Conservation (phyloP, 1,140 invertebrate species). For the Drosophila tropicalis region DNA sequence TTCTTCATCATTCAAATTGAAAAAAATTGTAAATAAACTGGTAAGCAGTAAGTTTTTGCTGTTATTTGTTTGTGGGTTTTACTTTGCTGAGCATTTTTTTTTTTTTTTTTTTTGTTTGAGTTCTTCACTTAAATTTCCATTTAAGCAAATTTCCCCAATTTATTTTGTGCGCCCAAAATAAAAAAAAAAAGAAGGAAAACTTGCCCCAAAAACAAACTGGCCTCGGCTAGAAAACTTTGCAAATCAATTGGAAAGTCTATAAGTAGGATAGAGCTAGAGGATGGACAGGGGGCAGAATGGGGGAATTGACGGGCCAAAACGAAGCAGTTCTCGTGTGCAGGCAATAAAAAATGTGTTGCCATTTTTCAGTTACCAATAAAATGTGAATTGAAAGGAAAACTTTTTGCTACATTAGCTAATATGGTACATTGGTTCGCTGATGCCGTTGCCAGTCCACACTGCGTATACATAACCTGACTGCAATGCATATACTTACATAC, state of each 20-base stretch:
- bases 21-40: background rate
- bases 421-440: constrained; percentile 28
- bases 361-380: constrained; percentile 25
- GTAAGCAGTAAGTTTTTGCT: background rate
- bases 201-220: constrained; percentile 12
- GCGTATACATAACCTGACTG: constrained; percentile 70
- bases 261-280: background rate
- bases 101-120: background rate
- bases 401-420: constrained; percentile 69
- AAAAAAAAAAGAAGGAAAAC: background rate
- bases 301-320: background rate
- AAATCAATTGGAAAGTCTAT: constrained; percentile 12
- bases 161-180: background rate
- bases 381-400: constrained; percentile 20
- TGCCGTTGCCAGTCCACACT: constrained; percentile 33
- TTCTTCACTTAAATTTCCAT: background rate
- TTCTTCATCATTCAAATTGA: background rate
- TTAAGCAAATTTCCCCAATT: constrained; percentile 11
- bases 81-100: background rate
- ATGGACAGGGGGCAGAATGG: background rate
- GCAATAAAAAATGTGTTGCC: constrained; percentile 23
- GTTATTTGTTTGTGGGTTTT: background rate
- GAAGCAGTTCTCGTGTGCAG: constrained; percentile 6
- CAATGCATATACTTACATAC: constrained; percentile 4
- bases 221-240: constrained; percentile 8